These are phyloP conservation scores for Tetanocera ferruginea DNA, from an alignment of 2,888 invertebrate genomes.

Conservation along the genomic window DNA sequence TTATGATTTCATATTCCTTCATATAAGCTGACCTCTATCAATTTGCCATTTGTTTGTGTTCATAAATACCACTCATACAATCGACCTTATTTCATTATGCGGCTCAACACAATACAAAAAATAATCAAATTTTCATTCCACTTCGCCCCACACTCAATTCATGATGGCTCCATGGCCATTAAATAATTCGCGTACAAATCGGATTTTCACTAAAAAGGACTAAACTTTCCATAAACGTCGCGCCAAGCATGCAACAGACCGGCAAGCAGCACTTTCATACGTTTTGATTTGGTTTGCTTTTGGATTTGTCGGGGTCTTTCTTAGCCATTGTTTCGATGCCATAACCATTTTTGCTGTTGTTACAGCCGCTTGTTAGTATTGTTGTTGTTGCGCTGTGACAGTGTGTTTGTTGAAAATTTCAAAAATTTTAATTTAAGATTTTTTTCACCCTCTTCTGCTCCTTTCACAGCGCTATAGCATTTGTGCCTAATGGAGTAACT, in stretches of 20 bases:
- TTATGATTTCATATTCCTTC: too few relatives aligned
- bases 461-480: not conserved
- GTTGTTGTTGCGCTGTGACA: constrained; percentile 19
- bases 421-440: constrained; percentile 71
- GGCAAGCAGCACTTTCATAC: constrained; percentile 1
- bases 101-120: not conserved
- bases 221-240: constrained; percentile 36
- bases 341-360: not conserved
- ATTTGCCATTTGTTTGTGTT: constrained; percentile 19
- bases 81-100: not conserved
- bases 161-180: not conserved
- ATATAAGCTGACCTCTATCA: constrained; percentile 11
- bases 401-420: constrained; percentile 59
- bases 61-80: not conserved
- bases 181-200: constrained; percentile 37
- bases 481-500: constrained; percentile 35
- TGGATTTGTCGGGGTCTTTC: constrained; percentile 8
- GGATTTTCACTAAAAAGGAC: constrained; percentile 33
- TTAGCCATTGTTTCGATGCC: not conserved
- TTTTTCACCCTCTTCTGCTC: constrained; percentile 61
- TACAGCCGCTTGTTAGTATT: constrained; percentile 1
- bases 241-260: not conserved
- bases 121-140: not conserved
- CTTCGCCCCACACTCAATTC: not conserved
- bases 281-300: constrained; percentile 1